Evolutionary conservation across 2,797 vertebrate species (phyloP), one percentile per base, ranked within the genome.

Genomic region (Sebastes ruberrimus): DNA sequence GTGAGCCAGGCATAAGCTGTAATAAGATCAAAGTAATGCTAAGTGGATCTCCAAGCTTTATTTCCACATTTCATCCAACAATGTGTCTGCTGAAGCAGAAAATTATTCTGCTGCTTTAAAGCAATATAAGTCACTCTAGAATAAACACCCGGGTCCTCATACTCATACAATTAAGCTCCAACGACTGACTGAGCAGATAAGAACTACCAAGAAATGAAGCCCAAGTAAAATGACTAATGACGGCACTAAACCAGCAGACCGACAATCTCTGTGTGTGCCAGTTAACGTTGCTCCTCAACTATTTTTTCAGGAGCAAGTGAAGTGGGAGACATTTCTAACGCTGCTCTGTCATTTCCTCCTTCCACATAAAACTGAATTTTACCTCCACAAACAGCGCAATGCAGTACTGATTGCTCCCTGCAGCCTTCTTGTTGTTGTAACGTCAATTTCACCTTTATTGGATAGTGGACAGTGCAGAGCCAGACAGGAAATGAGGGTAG

Each of bases 11-110:
- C 90, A 84, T 92, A 91, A 94, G 90, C 92, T 89, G 86, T 94
- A 95, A 95, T 94, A 91, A 95, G 93, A 96, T 96, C 93, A 95
- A 96, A 96, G 95, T 89, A 89, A 95, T 88, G 92, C 90, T 94
- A 95, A 95, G 94, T 95, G 93, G 93, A 95, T 96, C 93, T 95
- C 83, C 90, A 84, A 92, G 94, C 90, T 89, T 95, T 95, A 93
- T 91, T 93, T 93, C 87, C 88, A 88, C 89, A 89, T 94, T 93
- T 91, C 86, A 90, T 86, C 88, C 93, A 92, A 95, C 94, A 94
- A 93, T 92, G 90, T 93, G 93, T 89, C 92, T 87, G 77, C 89
- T 87, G 74, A 89, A 90, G 90, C 92, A 88, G 86, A 95, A 95
- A 95, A 95, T 93, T 62, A 95, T 94, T 91, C 89, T 55, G 83